phyloP scores from a whole-genome alignment of 2,113 vertebrate species.

The Trochalopteron elliotii region DNA sequence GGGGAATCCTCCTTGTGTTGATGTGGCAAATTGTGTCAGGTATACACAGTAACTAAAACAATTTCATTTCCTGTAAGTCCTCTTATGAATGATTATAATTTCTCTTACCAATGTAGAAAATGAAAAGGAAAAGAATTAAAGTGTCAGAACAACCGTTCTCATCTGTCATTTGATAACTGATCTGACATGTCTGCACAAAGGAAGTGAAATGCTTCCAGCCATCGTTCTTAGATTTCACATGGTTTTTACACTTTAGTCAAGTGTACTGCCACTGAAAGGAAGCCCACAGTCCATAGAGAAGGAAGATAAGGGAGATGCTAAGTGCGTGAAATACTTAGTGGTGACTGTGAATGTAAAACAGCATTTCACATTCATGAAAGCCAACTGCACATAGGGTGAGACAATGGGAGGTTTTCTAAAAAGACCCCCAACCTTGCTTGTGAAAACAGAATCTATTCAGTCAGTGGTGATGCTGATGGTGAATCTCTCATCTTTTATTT shows the following conservation, averaged over 20 bases:
- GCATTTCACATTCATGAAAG: not conserved
- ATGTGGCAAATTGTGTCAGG: not conserved
- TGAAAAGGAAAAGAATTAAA: not conserved
- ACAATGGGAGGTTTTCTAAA: not conserved
- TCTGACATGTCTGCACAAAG: not conserved
- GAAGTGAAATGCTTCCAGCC: not conserved
- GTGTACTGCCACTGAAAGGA: not conserved
- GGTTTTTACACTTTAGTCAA: not conserved
- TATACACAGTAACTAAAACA: not conserved
- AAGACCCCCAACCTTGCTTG: not conserved
- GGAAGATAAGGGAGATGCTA: conserved; percentile 8
- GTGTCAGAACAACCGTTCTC: not conserved
- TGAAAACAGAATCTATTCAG: not conserved
- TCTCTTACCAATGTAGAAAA: not conserved
- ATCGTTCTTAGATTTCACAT: not conserved
- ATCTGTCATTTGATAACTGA: not conserved
- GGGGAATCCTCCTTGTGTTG: not conserved
- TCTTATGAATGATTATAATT: not conserved
- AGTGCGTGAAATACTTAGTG: not conserved
- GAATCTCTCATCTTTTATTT: not conserved
- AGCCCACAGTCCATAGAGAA: not conserved
- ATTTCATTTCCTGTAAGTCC: not conserved
- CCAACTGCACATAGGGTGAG: not conserved
- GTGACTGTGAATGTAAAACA: conserved; percentile 12
- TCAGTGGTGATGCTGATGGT: not conserved